Percentiles rank a stretch among this genome's conserved stretches.
Evolutionary conservation across 2,888 invertebrate species (phyloP).

Genomic region (Chromoteleia sp.): DNA sequence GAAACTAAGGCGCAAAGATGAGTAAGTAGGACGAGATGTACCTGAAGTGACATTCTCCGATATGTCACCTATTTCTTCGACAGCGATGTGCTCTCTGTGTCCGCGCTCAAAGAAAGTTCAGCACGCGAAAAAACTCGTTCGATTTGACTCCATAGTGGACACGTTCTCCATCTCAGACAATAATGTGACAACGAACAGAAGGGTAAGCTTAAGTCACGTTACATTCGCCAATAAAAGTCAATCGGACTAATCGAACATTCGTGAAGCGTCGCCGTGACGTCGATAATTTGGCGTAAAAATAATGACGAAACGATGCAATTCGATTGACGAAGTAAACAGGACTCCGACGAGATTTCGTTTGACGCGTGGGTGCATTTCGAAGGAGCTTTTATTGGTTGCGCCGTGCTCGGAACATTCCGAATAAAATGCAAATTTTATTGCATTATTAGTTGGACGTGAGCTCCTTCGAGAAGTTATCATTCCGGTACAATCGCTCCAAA

Average conservation of each 20-base stretch:
- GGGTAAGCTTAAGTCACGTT: conserved; percentile 81
- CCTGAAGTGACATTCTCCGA: conserved; percentile 72
- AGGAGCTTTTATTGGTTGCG: conserved; percentile 8
- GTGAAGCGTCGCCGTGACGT: background rate
- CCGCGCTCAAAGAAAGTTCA: conserved; percentile 86
- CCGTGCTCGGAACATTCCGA: conserved; percentile 1
- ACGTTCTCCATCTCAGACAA: conserved; percentile 87
- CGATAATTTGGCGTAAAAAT: conserved; percentile 3
- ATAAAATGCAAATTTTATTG: conserved; percentile 39
- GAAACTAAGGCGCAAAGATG: conserved; percentile 21
- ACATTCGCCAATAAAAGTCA: conserved; percentile 5
- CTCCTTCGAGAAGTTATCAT: conserved; percentile 26
- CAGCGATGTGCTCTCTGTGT: conserved; percentile 88
- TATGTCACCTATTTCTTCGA: conserved; percentile 85
- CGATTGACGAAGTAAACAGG: background rate
- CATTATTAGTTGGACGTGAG: conserved; percentile 15
- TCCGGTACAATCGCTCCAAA: conserved; percentile 4
- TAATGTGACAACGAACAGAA: conserved; percentile 81
- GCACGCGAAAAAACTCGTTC: conserved; percentile 86
- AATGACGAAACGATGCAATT: conserved; percentile 3
- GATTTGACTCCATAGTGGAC: conserved; percentile 88
- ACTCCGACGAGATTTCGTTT: conserved; percentile 8
- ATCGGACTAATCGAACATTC: background rate
- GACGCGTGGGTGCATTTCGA: conserved; percentile 11
- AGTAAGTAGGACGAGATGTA: conserved; percentile 34